Conservation (phyloP, 2,888 invertebrate genomes). For the Sericinus montela region DNA sequence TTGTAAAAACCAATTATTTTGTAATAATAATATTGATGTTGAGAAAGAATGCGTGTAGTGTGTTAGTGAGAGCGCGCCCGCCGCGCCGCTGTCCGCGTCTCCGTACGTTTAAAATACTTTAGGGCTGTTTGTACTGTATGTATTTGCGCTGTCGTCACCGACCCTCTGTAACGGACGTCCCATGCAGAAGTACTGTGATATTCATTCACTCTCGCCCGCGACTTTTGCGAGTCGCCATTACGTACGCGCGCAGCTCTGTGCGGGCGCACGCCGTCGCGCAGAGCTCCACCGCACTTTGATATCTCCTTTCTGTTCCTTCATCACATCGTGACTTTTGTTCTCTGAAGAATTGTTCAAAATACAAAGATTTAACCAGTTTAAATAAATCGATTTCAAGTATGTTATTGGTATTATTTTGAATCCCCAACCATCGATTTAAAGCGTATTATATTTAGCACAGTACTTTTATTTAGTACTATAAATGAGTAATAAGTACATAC, state of each 20-base stretch:
- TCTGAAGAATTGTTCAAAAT: constrained; percentile 47
- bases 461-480: too few relatives aligned
- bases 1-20: constrained; percentile 55
- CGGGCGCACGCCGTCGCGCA: constrained; percentile 13
- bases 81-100: constrained; percentile 29
- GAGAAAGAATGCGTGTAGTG: constrained; percentile 46
- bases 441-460: too few relatives aligned
- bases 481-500: too few relatives aligned
- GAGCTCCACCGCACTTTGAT: constrained; percentile 32
- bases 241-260: constrained; percentile 25
- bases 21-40: constrained; percentile 42
- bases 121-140: constrained; percentile 27
- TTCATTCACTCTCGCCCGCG: constrained; percentile 58
- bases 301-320: constrained; percentile 35
- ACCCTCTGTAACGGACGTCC: constrained; percentile 11
- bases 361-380: constrained; percentile 52
- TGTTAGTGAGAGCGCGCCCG: constrained; percentile 37
- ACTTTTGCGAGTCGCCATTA: constrained; percentile 26
- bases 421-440: not conserved
- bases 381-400: constrained; percentile 52
- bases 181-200: constrained; percentile 64
- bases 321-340: constrained; percentile 41
- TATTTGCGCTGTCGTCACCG: constrained; percentile 6
- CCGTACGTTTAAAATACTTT: constrained; percentile 49
- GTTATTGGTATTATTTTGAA: constrained; percentile 42